These are phyloP conservation scores for Prunella strophiata DNA, from an alignment of 2,797 vertebrate species.

Conservation along the genomic window DNA sequence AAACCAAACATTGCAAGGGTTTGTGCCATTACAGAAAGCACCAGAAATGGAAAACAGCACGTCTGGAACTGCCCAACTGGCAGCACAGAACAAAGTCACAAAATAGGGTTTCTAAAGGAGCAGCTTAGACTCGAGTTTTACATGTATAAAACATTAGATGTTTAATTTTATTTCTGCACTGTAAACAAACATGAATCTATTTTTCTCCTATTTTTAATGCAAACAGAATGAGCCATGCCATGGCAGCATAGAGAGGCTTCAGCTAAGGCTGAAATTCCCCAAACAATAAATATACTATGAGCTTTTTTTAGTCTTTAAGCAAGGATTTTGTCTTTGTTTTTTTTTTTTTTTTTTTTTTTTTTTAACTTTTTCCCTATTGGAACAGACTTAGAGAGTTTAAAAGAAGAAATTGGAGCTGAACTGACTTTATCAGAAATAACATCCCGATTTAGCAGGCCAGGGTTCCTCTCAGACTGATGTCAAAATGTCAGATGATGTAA, in stretches of 20 bases:
- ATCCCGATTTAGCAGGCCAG: neutral
- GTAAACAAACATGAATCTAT: neutral
- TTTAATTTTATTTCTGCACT: neutral
- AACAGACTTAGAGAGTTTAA: neutral
- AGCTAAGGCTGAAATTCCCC: neutral
- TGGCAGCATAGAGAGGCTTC: neutral
- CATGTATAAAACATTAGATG: neutral
- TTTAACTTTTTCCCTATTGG: rapidly evolving
- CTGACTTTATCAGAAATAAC: neutral
- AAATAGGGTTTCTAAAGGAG: neutral
- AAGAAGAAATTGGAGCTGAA: neutral
- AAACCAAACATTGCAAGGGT: neutral
- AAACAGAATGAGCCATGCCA: neutral
- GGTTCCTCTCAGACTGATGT: neutral
- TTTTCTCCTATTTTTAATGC: neutral
- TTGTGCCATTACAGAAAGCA: neutral
- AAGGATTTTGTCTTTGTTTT: neutral
- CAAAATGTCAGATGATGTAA: neutral
- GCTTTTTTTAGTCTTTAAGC: neutral
- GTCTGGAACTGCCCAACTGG: neutral
- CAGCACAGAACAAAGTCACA: neutral
- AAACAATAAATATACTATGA: neutral
- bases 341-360: neutral
- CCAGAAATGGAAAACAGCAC: neutral
- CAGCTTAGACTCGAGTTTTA: neutral